These are phyloP conservation scores for Deilephila elpenor DNA, from an alignment of 2,888 invertebrate species.

Conservation along the genomic window DNA sequence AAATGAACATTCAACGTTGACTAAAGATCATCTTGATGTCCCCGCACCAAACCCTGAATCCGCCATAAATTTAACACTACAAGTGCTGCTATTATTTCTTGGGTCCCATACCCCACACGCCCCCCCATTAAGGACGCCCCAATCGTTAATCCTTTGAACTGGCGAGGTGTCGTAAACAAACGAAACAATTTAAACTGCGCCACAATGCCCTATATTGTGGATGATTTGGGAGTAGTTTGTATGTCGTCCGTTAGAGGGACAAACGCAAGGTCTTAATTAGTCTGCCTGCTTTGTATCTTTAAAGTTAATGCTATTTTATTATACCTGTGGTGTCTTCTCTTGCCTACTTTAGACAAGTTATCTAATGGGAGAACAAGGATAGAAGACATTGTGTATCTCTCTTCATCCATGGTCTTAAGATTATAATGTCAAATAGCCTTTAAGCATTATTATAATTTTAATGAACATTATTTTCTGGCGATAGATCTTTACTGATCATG, in stretches of 20 bases:
- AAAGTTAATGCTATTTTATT: not conserved
- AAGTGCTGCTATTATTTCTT: not conserved
- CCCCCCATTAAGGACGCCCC: conserved; percentile 4
- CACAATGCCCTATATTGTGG: conserved; percentile 16
- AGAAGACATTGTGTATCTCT: no score
- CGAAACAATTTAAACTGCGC: conserved; percentile 16
- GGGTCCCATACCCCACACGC: conserved; percentile 15
- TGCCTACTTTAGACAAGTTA: no score
- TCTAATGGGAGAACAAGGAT: no score
- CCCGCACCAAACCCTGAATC: not conserved
- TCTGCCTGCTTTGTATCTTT: not conserved
- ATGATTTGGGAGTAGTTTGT: conserved; percentile 11
- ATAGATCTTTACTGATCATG: no score
- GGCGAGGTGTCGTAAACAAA: conserved; percentile 13
- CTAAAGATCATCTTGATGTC: not conserved
- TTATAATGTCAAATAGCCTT: no score
- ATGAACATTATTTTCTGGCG: no score
- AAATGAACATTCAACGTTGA: not conserved
- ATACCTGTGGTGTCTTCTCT: not conserved
- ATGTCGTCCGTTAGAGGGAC: not conserved
- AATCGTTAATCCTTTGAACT: conserved; percentile 21
- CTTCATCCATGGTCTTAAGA: no score
- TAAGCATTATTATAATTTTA: no score
- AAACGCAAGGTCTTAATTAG: conserved; percentile 5
- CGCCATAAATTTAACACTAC: not conserved